Percentiles rank a stretch among this genome's conserved stretches.
Evolutionary conservation across 2,888 invertebrate species (phyloP).

Genomic region (Chironomus tentans): DNA sequence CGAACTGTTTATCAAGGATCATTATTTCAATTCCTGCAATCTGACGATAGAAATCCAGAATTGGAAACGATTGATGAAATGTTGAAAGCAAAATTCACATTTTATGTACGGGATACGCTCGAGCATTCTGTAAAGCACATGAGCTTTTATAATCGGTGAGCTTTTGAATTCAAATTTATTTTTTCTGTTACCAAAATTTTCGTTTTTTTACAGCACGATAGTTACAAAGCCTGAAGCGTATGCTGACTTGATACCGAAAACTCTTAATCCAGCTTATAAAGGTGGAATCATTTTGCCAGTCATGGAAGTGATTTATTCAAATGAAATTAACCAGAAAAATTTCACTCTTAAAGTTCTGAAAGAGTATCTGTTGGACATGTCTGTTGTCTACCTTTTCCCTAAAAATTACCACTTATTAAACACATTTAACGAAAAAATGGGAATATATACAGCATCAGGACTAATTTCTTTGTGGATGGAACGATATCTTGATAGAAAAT

Average conservation of each 20-base stretch:
- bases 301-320: background rate
- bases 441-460: background rate
- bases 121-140: slow-evolving; percentile 8
- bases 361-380: background rate
- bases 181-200: background rate
- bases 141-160: slow-evolving; percentile 2
- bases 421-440: background rate
- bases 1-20: slow-evolving; percentile 13
- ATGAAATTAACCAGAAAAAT: slow-evolving; percentile 1
- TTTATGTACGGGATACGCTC: slow-evolving; percentile 5
- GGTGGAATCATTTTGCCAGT: slow-evolving; percentile 3
- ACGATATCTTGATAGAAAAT: background rate
- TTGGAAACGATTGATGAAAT: background rate
- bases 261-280: background rate
- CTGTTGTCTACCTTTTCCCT: background rate
- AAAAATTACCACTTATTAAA: background rate
- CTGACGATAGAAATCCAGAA: slow-evolving; percentile 14
- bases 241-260: background rate
- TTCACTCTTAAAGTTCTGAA: slow-evolving; percentile 1
- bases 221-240: background rate
- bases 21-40: background rate
- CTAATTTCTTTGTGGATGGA: background rate
- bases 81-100: slow-evolving; percentile 5
- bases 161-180: background rate
- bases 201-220: background rate